Percentiles rank a stretch among this genome's conserved stretches.
Evolutionary conservation across 2,888 invertebrate genomes (phyloP).

Genomic region (Drosophila austrosaltans): DNA sequence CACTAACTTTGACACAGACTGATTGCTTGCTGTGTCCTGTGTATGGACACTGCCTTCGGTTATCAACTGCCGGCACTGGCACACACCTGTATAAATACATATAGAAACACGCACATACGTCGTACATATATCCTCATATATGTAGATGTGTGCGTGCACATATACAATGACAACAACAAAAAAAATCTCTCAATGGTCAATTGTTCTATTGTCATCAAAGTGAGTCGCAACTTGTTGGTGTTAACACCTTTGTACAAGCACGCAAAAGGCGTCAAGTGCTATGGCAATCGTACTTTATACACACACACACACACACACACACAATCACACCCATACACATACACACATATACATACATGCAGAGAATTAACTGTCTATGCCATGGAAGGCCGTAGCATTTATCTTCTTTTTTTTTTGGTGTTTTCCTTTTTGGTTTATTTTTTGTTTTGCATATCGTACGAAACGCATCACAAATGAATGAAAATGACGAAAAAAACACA

Average conservation of each 20-base stretch:
- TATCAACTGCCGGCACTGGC: conserved; percentile 38
- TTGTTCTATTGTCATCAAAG: conserved; percentile 55
- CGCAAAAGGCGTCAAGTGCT: conserved; percentile 49
- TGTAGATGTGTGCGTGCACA: neutral
- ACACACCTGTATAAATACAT: conserved; percentile 52
- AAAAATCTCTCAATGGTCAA: conserved; percentile 38
- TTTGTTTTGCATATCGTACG: neutral
- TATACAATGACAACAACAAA: neutral
- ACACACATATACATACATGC: conserved; percentile 1
- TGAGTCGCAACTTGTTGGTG: conserved; percentile 40
- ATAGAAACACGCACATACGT: neutral
- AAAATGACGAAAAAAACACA: neutral
- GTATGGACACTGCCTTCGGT: conserved; percentile 35
- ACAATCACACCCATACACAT: neutral
- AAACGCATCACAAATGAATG: conserved; percentile 12
- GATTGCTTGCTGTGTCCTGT: conserved; percentile 43
- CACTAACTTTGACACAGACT: conserved; percentile 54
- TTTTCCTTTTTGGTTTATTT: conserved; percentile 11
- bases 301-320: neutral
- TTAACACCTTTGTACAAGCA: conserved; percentile 52
- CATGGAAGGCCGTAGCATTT: conserved; percentile 10
- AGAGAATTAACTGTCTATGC: conserved; percentile 19
- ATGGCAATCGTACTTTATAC: neutral
- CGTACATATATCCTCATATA: neutral
- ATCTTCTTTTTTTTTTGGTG: conserved; percentile 14